Percentiles rank a stretch among this genome's conserved stretches.
These are phyloP conservation scores for Lissonota sp. DNA, from an alignment of 2,888 invertebrate genomes.

Conservation along the genomic window DNA sequence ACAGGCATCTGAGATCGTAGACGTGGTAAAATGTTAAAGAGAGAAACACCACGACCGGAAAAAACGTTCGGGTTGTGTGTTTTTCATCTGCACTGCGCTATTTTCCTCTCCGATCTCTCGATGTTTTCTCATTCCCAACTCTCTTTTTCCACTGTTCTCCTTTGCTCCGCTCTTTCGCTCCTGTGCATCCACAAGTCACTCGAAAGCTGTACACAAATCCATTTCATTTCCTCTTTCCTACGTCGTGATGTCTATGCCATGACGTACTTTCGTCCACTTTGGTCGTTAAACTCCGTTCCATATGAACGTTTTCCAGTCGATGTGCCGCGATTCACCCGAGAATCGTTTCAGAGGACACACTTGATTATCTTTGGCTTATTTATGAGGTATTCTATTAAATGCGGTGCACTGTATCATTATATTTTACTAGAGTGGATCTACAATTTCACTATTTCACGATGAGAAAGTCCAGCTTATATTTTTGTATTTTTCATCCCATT, in stretches of 20 bases:
- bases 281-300: slow-evolving; percentile 41
- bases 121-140: neutral
- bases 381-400: no score
- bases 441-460: no score
- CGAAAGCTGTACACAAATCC: slow-evolving; percentile 29
- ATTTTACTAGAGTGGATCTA: no score
- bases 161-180: slow-evolving; percentile 10
- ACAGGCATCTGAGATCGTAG: no score
- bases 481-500: no score
- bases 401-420: no score
- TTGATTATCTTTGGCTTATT: no score
- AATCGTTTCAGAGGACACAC: slow-evolving; percentile 4
- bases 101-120: neutral
- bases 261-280: slow-evolving; percentile 4
- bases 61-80: neutral
- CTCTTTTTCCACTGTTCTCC: slow-evolving; percentile 6
- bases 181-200: slow-evolving; percentile 15
- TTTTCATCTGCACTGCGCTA: neutral
- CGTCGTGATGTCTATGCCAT: slow-evolving; percentile 24
- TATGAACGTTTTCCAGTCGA: slow-evolving; percentile 16
- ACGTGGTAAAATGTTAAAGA: no score
- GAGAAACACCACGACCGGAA: no score
- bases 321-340: neutral
- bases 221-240: slow-evolving; percentile 38
- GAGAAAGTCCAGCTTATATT: no score